These are phyloP conservation scores for Lipophrys pholis DNA, from an alignment of 2,113 vertebrate genomes.

Conservation along the genomic window DNA sequence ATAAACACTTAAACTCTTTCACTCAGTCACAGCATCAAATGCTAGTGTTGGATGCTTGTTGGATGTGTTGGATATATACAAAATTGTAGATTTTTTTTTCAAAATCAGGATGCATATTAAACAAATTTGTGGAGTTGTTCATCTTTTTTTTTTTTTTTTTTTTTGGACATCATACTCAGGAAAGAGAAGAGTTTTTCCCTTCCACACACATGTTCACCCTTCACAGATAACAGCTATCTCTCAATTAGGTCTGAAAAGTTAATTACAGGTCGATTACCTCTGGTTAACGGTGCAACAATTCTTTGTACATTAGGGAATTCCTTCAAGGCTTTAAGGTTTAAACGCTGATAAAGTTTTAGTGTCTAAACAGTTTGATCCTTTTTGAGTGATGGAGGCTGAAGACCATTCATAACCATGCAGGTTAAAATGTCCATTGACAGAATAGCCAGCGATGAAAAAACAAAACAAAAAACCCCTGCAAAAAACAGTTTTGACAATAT, in stretches of 20 bases:
- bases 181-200: background rate
- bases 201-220: conserved; percentile 2
- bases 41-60: conserved; percentile 16
- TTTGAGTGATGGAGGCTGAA: background rate
- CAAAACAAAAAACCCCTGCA: too few relatives aligned
- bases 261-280: conserved; percentile 10
- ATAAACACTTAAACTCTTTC: conserved; percentile 34
- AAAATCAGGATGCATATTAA: background rate
- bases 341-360: conserved; percentile 3
- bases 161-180: conserved; percentile 1
- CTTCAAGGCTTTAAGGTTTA: background rate
- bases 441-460: background rate
- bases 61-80: conserved; percentile 27
- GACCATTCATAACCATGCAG: background rate
- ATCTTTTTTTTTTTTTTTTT: background rate
- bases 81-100: conserved; percentile 1
- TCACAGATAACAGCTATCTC: conserved; percentile 7
- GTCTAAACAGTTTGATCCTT: background rate
- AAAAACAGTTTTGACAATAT: conserved; percentile 2
- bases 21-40: conserved; percentile 7
- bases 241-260: conserved; percentile 9
- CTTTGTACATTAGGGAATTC: background rate
- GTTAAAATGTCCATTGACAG: background rate
- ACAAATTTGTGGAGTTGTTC: background rate
- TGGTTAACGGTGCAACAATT: conserved; percentile 8